Base-by-base conservation (phyloP, 1,140 invertebrate species). In the Asbolus verrucosus region DNA sequence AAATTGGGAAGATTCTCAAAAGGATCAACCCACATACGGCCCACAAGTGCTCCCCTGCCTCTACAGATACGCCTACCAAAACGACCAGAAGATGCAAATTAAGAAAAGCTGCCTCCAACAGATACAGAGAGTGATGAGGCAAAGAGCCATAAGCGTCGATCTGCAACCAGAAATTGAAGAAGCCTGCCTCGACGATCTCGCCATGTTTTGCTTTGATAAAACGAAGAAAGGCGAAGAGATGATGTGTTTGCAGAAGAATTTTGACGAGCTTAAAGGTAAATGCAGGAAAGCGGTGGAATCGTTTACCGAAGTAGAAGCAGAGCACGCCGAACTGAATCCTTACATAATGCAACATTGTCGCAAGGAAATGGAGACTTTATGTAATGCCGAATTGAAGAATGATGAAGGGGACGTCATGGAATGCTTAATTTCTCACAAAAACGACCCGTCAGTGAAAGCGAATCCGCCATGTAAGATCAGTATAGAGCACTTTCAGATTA, bases 131-230 rank as follows among this genome's bases (percentile, higher is more conserved):
- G 92, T 97, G 0, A 97, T 99, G 94, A 85, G 94, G 63, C 92
- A 95, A 78, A 84, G 97, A 72, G 96, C 97, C 1, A 85, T 94
- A 0, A 94, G 91, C 77, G 95, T 99, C 1, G 93, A 98, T 80
- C 85, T 99, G 3, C 90, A 96, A 73, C 97, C 97, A 5, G 93
- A 97, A 83, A 91, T 99, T 67, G 96, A 98, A 84, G 90, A 93
- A 77, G 86, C 85, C 31, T 99, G 98, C 79, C 82, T 98, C 0
- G 87, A 89, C 69, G 95, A 98, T 77, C 84, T 99, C 1, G 90
- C 92, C 0, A 85, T 85, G 60, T 87, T 89, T 75, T 99, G 98
- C 80, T 91, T 89, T 50, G 90, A 94, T 59, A 91, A 93, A 81
- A 92, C 90, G 16, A 89, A 88, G 62, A 92, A 91, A 81, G 94